Base-by-base conservation (phyloP, 2,797 vertebrate genomes). In the Vireo griseus region DNA sequence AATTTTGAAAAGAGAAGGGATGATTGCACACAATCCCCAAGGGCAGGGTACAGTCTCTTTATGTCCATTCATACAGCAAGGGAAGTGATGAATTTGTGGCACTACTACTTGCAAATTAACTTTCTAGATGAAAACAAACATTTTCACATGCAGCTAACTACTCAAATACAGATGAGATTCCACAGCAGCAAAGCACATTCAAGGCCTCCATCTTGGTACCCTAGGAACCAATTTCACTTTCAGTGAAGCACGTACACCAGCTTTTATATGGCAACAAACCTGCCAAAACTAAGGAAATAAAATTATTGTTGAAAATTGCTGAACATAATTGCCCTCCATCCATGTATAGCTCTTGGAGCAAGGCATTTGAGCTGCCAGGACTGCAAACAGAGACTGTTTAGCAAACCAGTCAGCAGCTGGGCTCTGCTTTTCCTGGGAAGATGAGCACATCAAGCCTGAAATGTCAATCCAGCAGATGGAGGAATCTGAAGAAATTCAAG, bases 401-500 rank as follows among this genome's bases (percentile, higher is more conserved):
- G 57, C 24, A 91, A 75, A 47, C 28, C 48, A 62, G 40, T 28
- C 47, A 68, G 42, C 0, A 3, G 16, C 29, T 4, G 0, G 42
- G 35, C 47, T 84, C 45, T 67, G n/a, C 2, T 3, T 65, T 67
- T 54, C 13, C 48, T 37, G 22, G 61, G 29, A 83, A 72, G 78
- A 78, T 0, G 0, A 74, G 28, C 24, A 66, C 19, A 52, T 52
- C 44, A 42, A 92, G 21, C 20, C 63, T 3, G 0, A 77, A 87
- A 80, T 9, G 88, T 50, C 57, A 75, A 76, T 62, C 26, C 52
- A 91, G 58, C 26, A 84, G 47, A 93, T 48, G 54, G 21, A 87
- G 8, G 11, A 86, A 24, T 33, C 61, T 73, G 58, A 55, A 94
- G 79, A 94, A 92, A 92, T 92, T 83, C 69, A 92, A 92, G 82